Conservation (phyloP, 2,113 vertebrate genomes). For the Petaurus breviceps region DNA sequence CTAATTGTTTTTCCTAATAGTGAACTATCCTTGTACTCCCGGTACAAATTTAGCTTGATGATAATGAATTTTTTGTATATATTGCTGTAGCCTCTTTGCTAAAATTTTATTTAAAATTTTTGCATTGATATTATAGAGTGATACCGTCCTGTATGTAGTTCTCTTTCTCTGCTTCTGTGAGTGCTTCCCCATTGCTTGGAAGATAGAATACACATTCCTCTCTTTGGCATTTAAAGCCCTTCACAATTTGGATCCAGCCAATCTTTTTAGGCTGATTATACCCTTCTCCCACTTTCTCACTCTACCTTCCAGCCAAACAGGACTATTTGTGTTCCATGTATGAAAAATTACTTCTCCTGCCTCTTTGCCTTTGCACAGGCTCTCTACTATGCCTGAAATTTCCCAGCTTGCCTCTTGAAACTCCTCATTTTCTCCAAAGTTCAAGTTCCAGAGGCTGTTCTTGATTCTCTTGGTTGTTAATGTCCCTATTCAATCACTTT, state of each 20-base stretch:
- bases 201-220: neutral
- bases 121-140: neutral
- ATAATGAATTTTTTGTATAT: neutral
- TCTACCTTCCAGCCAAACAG: neutral
- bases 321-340: neutral
- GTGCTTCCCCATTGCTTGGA: neutral
- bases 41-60: neutral
- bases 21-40: neutral
- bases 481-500: neutral
- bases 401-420: neutral
- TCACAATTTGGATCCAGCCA: neutral
- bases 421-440: neutral
- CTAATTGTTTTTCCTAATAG: neutral
- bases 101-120: neutral
- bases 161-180: neutral
- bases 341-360: neutral
- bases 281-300: neutral
- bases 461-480: neutral
- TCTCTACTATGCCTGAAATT: neutral
- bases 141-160: neutral
- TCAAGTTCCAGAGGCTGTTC: neutral
- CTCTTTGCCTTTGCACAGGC: neutral
- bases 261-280: neutral
- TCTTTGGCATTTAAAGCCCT: neutral
- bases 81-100: neutral